phyloP scores from a whole-genome alignment of 2,888 invertebrate species.

The Cephus pygmeus region DNA sequence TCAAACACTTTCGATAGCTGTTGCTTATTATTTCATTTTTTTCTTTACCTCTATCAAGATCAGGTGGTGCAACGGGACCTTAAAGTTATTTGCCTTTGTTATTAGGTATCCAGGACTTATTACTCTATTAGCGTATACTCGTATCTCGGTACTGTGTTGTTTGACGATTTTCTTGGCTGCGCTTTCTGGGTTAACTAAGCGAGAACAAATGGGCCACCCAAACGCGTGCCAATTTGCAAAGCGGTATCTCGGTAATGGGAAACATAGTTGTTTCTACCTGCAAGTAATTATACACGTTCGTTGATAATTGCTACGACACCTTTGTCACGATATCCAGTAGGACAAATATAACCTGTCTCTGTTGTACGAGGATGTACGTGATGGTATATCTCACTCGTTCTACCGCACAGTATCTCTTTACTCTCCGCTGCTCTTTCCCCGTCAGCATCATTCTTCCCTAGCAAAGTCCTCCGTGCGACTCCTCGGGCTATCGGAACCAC shows the following conservation, averaged over 20 bases:
- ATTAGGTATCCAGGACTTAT: background rate
- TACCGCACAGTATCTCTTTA: background rate
- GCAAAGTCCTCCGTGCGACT: background rate
- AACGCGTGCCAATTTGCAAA: conserved; percentile 7
- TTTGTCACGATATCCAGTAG: conserved; percentile 31
- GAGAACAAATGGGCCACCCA: conserved; percentile 22
- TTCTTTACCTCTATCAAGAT: background rate
- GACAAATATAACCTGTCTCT: background rate
- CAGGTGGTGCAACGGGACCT: background rate
- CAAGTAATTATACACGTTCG: conserved; percentile 46
- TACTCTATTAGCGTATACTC: background rate
- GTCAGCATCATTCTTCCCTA: background rate
- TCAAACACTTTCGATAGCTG: background rate
- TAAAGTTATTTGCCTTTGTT: background rate
- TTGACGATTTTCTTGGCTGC: background rate
- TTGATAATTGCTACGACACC: conserved; percentile 47
- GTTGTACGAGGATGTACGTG: background rate
- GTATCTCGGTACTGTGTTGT: background rate
- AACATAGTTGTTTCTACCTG: conserved; percentile 32
- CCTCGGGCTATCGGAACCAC: conserved; percentile 8
- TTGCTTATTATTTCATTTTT: background rate
- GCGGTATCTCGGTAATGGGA: conserved; percentile 10
- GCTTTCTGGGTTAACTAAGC: conserved; percentile 33
- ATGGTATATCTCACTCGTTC: background rate
- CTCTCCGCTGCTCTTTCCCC: background rate